A percentile compares a stretch with the other conserved stretches of the same genome.
Evolutionary conservation across 1,140 invertebrate species (phyloP).

Genomic region (Atta colombica): DNA sequence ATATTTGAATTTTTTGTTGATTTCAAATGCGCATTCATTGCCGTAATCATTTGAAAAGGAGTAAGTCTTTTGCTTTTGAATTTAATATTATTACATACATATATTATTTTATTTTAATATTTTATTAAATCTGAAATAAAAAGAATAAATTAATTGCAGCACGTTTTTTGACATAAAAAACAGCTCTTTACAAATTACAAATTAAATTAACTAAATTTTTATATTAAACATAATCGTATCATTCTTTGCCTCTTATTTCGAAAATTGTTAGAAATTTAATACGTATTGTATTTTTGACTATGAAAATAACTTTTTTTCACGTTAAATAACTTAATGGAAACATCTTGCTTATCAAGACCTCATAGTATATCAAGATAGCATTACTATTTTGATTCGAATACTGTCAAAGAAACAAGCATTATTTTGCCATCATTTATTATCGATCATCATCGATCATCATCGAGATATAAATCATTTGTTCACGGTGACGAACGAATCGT

Average conservation of each 20-base stretch:
- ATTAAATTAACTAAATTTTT: not conserved
- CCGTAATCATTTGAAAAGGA: not conserved
- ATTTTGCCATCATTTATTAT: not conserved
- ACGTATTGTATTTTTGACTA: not conserved
- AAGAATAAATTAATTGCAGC: not conserved
- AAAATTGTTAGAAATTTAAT: not conserved
- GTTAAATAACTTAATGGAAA: not conserved
- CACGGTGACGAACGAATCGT: not conserved
- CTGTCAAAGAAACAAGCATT: not conserved
- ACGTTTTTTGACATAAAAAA: not conserved
- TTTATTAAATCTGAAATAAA: not conserved
- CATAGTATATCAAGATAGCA: not conserved
- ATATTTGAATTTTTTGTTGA: not conserved
- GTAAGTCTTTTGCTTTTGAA: not conserved
- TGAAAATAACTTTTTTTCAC: not conserved
- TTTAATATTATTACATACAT: not conserved
- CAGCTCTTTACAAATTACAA: not conserved
- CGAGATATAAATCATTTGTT: conserved; percentile 25
- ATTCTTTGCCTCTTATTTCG: not conserved
- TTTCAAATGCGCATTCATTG: not conserved
- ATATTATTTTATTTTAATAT: not conserved
- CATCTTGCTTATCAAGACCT: not conserved
- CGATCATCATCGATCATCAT: not conserved
- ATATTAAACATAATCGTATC: not conserved
- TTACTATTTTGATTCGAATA: not conserved